These are phyloP conservation scores for Trichomycterus rosablanca DNA, from an alignment of 2,113 vertebrate genomes.

Conservation along the genomic window DNA sequence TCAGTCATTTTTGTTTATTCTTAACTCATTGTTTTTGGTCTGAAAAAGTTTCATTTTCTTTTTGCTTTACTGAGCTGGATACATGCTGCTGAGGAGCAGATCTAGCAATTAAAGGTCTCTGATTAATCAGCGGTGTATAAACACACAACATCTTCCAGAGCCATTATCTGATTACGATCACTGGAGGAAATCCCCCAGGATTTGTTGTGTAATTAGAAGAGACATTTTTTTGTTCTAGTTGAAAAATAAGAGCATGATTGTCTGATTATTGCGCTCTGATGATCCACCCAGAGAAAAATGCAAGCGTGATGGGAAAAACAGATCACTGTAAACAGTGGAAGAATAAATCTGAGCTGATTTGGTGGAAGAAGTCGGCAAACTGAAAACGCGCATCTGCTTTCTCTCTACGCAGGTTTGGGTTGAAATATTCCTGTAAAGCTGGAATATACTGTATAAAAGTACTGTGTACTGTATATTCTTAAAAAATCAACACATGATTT, in stretches of 20 bases:
- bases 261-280: constrained; percentile 37
- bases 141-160: constrained; percentile 27
- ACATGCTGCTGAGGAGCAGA: not conserved
- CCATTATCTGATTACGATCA: constrained; percentile 28
- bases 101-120: constrained; percentile 31
- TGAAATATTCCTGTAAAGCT: constrained; percentile 14
- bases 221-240: constrained; percentile 47
- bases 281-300: constrained; percentile 33
- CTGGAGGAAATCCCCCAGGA: constrained; percentile 21
- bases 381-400: constrained; percentile 28
- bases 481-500: too few relatives aligned
- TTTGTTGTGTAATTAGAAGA: constrained; percentile 39
- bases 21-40: constrained; percentile 10
- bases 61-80: constrained; percentile 2
- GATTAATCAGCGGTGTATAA: constrained; percentile 34
- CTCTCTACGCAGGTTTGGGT: constrained; percentile 7
- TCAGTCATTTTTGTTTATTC: too few relatives aligned
- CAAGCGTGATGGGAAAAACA: constrained; percentile 14
- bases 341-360: constrained; percentile 19
- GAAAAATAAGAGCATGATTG: constrained; percentile 29
- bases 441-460: not conserved
- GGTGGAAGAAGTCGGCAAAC: not conserved
- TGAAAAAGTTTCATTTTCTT: not conserved
- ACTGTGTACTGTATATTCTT: too few relatives aligned
- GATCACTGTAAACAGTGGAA: constrained; percentile 8